A percentile compares a stretch with the other conserved stretches of the same genome.
These are phyloP conservation scores for Fundulus diaphanus DNA, from an alignment of 2,797 vertebrate genomes.

Conservation along the genomic window DNA sequence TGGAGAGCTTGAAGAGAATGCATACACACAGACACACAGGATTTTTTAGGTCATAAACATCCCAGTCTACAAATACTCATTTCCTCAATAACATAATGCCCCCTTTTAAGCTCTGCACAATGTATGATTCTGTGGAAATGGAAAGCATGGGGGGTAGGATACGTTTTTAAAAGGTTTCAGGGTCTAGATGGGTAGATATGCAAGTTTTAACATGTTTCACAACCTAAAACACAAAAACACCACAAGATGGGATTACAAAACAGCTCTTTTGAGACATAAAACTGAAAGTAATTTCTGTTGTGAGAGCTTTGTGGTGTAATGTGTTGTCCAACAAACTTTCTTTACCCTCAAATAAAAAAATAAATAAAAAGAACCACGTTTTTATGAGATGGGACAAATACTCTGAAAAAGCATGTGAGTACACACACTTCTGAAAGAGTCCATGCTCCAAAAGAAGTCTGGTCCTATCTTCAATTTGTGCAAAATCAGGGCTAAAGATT, in stretches of 20 bases:
- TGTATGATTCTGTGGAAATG: background rate
- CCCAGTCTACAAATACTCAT: constrained; percentile 33
- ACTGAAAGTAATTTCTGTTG: background rate
- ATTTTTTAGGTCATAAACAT: constrained; percentile 55
- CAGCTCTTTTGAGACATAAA: constrained; percentile 29
- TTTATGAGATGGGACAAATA: no score
- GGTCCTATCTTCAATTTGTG: no score
- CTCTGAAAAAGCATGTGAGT: no score
- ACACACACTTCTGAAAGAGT: no score
- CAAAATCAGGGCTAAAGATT: no score
- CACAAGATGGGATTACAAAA: constrained; percentile 33
- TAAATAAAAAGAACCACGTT: no score
- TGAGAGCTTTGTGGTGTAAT: no score
- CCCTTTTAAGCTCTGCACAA: constrained; percentile 46
- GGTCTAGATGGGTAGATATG: background rate
- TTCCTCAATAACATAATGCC: constrained; percentile 51
- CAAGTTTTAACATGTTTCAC: constrained; percentile 43
- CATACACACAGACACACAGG: constrained; percentile 40
- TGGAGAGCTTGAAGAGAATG: constrained; percentile 59
- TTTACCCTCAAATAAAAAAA: no score
- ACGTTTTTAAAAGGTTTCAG: background rate
- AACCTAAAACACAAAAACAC: constrained; percentile 45
- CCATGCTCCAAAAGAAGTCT: no score
- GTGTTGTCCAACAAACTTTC: no score
- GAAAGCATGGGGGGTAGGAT: background rate